Evolutionary conservation across 1,140 invertebrate genomes (phyloP).

Genomic region (Meloidogyne chitwoodi): DNA sequence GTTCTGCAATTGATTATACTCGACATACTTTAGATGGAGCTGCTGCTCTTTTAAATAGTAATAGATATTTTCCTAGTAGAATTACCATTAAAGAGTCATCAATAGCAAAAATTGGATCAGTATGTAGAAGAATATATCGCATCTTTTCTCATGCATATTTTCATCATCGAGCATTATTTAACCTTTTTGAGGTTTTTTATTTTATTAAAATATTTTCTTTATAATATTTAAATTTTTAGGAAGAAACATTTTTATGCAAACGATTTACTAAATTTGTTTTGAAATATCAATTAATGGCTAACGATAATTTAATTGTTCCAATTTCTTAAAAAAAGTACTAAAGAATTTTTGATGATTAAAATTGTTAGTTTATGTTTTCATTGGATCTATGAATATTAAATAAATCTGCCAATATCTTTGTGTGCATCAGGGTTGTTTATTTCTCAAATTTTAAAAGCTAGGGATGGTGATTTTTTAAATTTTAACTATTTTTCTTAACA

Average conservation of each 20-base stretch:
- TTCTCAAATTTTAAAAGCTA: no score
- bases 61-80: constrained; percentile 99
- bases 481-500: no score
- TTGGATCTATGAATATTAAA: no score
- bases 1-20: constrained; percentile 98
- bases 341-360: neutral
- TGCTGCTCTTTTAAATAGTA: constrained; percentile 94
- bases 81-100: constrained; percentile 98
- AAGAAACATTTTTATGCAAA: constrained; percentile 86
- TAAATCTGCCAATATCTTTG: no score
- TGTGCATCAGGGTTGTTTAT: no score
- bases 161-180: constrained; percentile 91
- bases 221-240: constrained; percentile 63
- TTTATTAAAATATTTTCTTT: neutral
- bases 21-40: constrained; percentile 98
- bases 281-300: constrained; percentile 96
- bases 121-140: constrained; percentile 93
- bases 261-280: constrained; percentile 96
- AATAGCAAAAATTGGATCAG: constrained; percentile 92
- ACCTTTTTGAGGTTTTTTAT: constrained; percentile 88
- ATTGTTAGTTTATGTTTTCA: no score
- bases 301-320: constrained; percentile 95
- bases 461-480: no score
- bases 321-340: constrained; percentile 64
- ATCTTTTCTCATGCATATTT: constrained; percentile 99